phyloP scores from a whole-genome alignment of 1,140 invertebrate genomes.

The Macrobrachium rosenbergii region DNA sequence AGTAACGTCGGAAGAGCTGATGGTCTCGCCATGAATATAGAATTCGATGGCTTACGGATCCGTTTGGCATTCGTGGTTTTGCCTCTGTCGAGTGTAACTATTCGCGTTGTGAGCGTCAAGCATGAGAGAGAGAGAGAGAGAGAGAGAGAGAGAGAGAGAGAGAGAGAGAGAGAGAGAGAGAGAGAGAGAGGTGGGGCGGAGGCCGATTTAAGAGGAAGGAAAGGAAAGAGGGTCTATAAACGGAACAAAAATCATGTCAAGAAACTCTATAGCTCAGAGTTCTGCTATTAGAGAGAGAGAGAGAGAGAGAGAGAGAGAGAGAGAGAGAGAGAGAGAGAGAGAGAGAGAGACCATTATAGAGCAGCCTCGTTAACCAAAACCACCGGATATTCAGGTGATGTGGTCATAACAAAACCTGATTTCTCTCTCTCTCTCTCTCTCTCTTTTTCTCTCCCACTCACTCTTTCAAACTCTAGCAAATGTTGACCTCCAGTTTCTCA shows the following conservation, averaged over 20 bases:
- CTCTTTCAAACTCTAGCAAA: too few species aligned
- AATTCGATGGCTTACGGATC: too few species aligned
- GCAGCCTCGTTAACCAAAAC: slow-evolving; percentile 42
- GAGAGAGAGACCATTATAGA: slow-evolving; percentile 44
- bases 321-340: background rate
- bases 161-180: background rate
- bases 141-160: background rate
- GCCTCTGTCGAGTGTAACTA: background rate
- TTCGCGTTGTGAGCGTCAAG: too few species aligned
- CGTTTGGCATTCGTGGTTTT: background rate
- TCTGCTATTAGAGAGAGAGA: background rate
- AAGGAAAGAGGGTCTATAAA: slow-evolving; percentile 3
- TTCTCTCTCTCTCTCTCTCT: background rate
- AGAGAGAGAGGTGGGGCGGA: background rate
- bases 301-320: background rate
- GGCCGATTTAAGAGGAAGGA: background rate
- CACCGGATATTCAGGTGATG: slow-evolving; percentile 29
- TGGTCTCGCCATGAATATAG: too few species aligned
- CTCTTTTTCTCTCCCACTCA: background rate
- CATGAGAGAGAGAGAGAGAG: too few species aligned
- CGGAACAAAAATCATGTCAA: slow-evolving; percentile 10
- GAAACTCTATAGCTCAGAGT: slow-evolving; percentile 14
- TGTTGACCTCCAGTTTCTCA: too few species aligned
- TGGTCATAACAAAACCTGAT: background rate
- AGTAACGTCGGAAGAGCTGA: too few species aligned